Base-by-base conservation (phyloP, 2,888 invertebrate species). In the Odontocolon sp. region DNA sequence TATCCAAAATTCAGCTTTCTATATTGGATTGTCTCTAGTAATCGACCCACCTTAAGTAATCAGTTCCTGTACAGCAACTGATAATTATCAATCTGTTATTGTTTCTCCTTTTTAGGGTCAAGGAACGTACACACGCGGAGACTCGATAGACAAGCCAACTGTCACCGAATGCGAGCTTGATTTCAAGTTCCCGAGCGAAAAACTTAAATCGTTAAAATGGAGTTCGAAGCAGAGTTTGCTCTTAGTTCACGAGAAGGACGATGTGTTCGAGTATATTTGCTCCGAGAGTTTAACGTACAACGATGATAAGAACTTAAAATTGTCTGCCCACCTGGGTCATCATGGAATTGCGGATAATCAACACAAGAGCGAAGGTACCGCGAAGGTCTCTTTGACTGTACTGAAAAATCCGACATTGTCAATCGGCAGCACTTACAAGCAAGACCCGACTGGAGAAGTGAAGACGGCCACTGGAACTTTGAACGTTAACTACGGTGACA, bases 121-220 rank as follows among this genome's bases (percentile, higher is more conserved):
- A n/a, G 85, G 85, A 5, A 80, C 81, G 21, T 78, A 68, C 9
- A 64, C 47, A 0, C 42, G 28, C 1, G 88, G 88, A 8, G 82
- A 86, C 42, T 2, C 89, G 0, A 86, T 91, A 0, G 89, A 89
- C 2, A 89, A 87, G 80, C 93, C 93, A 31, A 87, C 87, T 26
- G 85, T 90, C 2, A 91, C 92, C n/a, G 92, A 93, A 26, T 76
- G 91, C 38, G 88, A 90, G 0, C 16, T 93, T 0, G 91, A 92
- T 2, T 5, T 94, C 0, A 91, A 92, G 16, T 86, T 94, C 18
- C 94, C 94, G 0, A 91, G 92, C 61, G 92, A 94, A 0, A 92
- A 92, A 38, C 89, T 94, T 0, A 94, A 93, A 67, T 92, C 92
- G 78, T 83, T 94, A 50, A 93, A 93, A 81, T 87, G 91, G 33